Conservation (phyloP, 2,113 vertebrate genomes). For the Monopterus albus region DNA sequence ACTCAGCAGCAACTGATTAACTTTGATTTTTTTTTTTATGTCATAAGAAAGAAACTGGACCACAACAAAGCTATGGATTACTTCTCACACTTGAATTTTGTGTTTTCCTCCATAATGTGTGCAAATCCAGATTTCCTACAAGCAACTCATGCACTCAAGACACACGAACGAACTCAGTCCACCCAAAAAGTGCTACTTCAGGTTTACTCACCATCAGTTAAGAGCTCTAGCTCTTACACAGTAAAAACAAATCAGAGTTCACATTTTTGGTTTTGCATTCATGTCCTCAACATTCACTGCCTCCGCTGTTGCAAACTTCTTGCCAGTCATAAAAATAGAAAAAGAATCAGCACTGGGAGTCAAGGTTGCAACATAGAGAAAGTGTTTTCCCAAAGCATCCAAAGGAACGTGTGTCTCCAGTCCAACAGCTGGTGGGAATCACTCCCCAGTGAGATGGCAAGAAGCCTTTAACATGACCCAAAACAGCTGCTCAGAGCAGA, state of each 20-base stretch:
- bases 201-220: constrained; percentile 68
- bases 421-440: constrained; percentile 23
- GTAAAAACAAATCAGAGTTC: constrained; percentile 10
- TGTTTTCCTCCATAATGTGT: background rate
- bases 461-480: background rate
- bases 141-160: no score
- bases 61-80: background rate
- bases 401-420: constrained; percentile 10
- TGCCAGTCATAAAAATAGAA: background rate
- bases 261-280: constrained; percentile 29
- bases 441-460: constrained; percentile 15
- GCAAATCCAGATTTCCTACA: background rate
- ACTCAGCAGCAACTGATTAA: background rate
- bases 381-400: constrained; percentile 27
- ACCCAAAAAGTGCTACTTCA: constrained; percentile 12
- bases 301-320: background rate
- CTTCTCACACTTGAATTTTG: background rate
- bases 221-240: constrained; percentile 26
- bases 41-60: background rate
- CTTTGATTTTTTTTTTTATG: background rate
- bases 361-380: background rate
- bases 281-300: constrained; percentile 25
- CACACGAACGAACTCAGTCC: background rate
- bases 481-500: constrained; percentile 22
- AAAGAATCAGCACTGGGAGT: background rate